Percentiles rank a stretch among this genome's conserved stretches.
These are phyloP conservation scores for Drosophila albomicans DNA, from an alignment of 1,140 invertebrate genomes.

Conservation along the genomic window DNA sequence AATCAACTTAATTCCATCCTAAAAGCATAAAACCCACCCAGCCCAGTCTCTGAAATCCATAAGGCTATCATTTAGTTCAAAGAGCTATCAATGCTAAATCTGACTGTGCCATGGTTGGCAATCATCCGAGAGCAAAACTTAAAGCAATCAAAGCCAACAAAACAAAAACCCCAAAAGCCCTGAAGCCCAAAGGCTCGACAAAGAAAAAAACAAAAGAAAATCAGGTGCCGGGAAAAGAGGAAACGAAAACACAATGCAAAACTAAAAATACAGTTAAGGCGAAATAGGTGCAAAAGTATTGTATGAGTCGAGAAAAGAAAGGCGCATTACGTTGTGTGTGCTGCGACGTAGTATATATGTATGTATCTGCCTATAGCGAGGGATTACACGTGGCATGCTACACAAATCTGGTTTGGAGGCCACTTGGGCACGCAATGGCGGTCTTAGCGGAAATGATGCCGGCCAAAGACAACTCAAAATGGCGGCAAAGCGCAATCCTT, in stretches of 20 bases:
- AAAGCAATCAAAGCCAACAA: conserved; percentile 73
- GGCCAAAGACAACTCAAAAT: conserved; percentile 52
- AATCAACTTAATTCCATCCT: conserved; percentile 21
- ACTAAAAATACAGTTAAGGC: conserved; percentile 33
- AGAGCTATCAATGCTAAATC: conserved; percentile 64
- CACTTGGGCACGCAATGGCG: conserved; percentile 73
- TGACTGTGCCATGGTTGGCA: conserved; percentile 38
- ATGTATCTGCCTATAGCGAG: conserved; percentile 15
- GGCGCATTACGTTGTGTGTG: conserved; percentile 19
- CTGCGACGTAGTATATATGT: conserved; percentile 9
- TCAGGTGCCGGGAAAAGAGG: conserved; percentile 32
- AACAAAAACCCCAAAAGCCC: conserved; percentile 58
- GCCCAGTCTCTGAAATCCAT: conserved; percentile 32
- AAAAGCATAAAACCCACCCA: conserved; percentile 27
- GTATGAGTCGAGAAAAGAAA: conserved; percentile 9
- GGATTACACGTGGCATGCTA: conserved; percentile 65
- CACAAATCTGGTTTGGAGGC: conserved; percentile 59
- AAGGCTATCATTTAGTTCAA: conserved; percentile 76
- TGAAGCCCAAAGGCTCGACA: conserved; percentile 27
- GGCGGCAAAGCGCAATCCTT: conserved; percentile 22
- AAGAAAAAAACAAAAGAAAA: conserved; percentile 24
- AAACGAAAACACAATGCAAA: conserved; percentile 45
- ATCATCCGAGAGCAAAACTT: conserved; percentile 73
- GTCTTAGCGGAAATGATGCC: conserved; percentile 62
- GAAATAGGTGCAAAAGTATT: conserved; percentile 44